These are phyloP conservation scores for Stichodactyla mertensii DNA, from an alignment of 64 coral and sea anemone genomes.

Conservation along the genomic window DNA sequence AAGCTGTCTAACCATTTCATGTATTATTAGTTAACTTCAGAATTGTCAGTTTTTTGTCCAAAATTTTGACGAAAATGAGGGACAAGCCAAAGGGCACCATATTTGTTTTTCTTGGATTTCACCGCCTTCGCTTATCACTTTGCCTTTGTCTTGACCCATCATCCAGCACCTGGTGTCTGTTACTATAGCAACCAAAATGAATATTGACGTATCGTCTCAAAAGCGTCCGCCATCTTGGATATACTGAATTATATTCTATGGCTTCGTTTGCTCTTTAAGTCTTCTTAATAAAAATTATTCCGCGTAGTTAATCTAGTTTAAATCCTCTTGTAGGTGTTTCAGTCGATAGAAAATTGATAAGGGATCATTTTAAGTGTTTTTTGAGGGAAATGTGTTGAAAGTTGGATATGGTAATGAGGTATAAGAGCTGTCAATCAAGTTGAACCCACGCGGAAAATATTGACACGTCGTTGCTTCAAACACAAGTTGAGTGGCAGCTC, in stretches of 20 bases:
- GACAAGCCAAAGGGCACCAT: slow-evolving; percentile 8
- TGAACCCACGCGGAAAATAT: slow-evolving; percentile 86
- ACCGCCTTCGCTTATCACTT: slow-evolving; percentile 38
- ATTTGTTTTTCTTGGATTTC: slow-evolving; percentile 12
- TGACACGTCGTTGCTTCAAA: slow-evolving; percentile 93
- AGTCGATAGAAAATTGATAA: background rate
- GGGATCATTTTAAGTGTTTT: background rate
- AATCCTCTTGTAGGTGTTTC: background rate
- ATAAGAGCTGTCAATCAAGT: slow-evolving; percentile 82
- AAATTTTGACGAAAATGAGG: slow-evolving; percentile 1
- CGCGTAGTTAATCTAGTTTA: background rate
- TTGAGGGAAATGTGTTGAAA: background rate
- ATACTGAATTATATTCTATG: slow-evolving; percentile 36
- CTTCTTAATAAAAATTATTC: background rate
- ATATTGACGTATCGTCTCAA: slow-evolving; percentile 86
- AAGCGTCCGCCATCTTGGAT: slow-evolving; percentile 88
- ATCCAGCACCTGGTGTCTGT: slow-evolving; percentile 85
- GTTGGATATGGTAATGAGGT: slow-evolving; percentile 76
- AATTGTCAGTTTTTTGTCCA: slow-evolving; percentile 12
- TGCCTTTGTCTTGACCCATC: slow-evolving; percentile 40
- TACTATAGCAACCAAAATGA: slow-evolving; percentile 87
- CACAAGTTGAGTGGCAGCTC: slow-evolving; percentile 96
- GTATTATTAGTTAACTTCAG: background rate
- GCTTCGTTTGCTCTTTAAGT: background rate
- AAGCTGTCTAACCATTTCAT: background rate